These are phyloP conservation scores for Bellardia bayeri DNA, from an alignment of 2,888 invertebrate species.

Conservation along the genomic window DNA sequence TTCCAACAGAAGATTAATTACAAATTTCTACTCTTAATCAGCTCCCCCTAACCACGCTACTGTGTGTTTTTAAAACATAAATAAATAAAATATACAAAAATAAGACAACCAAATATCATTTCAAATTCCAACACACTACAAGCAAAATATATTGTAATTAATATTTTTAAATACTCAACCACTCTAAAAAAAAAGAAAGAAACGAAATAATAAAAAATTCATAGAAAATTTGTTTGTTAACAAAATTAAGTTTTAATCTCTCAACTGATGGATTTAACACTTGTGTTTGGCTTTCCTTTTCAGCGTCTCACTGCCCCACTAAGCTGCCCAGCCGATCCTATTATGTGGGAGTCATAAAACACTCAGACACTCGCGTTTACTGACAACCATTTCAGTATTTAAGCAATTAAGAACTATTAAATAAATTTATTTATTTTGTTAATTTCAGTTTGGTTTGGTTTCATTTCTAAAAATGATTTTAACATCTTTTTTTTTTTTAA, in stretches of 20 bases:
- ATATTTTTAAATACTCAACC: too few relatives aligned
- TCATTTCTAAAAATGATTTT: slow-evolving; percentile 15
- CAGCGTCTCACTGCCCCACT: neutral
- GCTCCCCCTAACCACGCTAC: neutral
- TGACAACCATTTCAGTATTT: slow-evolving; percentile 31
- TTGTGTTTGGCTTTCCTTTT: slow-evolving; percentile 41
- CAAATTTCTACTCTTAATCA: neutral
- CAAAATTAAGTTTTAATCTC: slow-evolving; percentile 36
- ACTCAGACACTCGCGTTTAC: slow-evolving; percentile 31
- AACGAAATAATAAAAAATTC: neutral
- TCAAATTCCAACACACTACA: neutral
- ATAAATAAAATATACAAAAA: neutral
- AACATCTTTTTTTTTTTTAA: neutral
- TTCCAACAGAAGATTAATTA: neutral
- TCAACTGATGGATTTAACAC: slow-evolving; percentile 56
- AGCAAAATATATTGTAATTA: neutral
- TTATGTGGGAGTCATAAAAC: slow-evolving; percentile 13
- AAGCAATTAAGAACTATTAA: slow-evolving; percentile 65
- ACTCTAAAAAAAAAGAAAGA: too few relatives aligned
- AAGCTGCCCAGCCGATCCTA: neutral
- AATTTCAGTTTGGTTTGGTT: neutral
- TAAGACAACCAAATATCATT: neutral
- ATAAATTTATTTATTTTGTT: slow-evolving; percentile 37
- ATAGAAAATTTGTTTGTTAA: slow-evolving; percentile 15
- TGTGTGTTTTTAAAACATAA: neutral